phyloP scores from a whole-genome alignment of 2,888 invertebrate species.

The Aleiodes testaceus region DNA sequence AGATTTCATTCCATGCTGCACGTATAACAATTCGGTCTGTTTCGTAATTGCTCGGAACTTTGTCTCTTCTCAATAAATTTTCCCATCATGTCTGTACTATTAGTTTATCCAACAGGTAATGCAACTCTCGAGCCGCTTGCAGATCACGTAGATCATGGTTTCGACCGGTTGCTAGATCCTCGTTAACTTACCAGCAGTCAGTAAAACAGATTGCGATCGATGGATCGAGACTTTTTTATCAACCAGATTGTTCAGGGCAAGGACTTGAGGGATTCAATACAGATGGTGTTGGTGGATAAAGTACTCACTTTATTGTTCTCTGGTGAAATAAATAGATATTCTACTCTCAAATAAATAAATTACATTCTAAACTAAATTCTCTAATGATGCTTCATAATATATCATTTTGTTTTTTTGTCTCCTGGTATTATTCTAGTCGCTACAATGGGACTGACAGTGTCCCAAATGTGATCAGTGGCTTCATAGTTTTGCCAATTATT shows the following conservation, averaged over 20 bases:
- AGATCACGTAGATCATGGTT: slow-evolving; percentile 7
- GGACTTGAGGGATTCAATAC: background rate
- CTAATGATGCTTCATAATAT: background rate
- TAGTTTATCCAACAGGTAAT: slow-evolving; percentile 4
- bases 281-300: slow-evolving; percentile 1
- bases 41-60: slow-evolving; percentile 41
- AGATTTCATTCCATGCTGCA: slow-evolving; percentile 46
- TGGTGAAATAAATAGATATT: background rate
- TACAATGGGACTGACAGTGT: slow-evolving; percentile 53
- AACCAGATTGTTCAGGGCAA: background rate
- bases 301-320: background rate
- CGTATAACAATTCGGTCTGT: slow-evolving; percentile 31
- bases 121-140: background rate
- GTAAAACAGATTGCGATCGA: slow-evolving; percentile 22
- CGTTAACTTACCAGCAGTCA: background rate
- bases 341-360: background rate
- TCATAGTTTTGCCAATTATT: slow-evolving; percentile 58
- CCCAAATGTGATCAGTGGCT: slow-evolving; percentile 56
- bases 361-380: background rate
- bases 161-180: background rate
- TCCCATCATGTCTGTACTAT: background rate
- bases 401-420: slow-evolving; percentile 1
- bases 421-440: slow-evolving; percentile 38
- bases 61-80: background rate
- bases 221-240: background rate